Conservation (phyloP, 64 coral and sea anemone genomes). For the Acropora yongei region DNA sequence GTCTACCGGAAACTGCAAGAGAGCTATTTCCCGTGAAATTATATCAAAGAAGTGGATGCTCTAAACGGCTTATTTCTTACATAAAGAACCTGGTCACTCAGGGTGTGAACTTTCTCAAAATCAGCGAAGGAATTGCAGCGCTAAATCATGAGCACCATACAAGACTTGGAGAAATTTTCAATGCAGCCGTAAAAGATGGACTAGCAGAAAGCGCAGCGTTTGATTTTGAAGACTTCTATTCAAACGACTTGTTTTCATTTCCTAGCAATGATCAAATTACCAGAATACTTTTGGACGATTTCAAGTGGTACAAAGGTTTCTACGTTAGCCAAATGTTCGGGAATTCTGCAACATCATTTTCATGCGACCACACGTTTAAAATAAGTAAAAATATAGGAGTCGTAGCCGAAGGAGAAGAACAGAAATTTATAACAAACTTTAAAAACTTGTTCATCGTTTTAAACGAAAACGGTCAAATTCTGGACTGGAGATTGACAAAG, state of each 20-base stretch:
- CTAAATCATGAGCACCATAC: neutral
- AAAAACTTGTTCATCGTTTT: too few relatives aligned
- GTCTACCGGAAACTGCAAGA: neutral
- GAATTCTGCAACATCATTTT: neutral
- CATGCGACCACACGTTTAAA: conserved; percentile 53
- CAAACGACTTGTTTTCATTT: conserved; percentile 24
- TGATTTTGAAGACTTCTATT: conserved; percentile 22
- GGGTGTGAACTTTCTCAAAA: conserved; percentile 70
- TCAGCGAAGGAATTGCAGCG: conserved; percentile 46
- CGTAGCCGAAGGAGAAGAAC: neutral
- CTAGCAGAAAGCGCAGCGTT: neutral
- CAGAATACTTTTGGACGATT: conserved; percentile 47
- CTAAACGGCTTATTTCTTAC: conserved; percentile 39
- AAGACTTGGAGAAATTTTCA: neutral
- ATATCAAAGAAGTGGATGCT: conserved; percentile 25
- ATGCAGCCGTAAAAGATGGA: neutral
- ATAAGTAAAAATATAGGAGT: conserved; percentile 24
- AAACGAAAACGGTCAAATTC: too few relatives aligned
- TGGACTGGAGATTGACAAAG: too few relatives aligned
- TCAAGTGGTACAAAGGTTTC: too few relatives aligned
- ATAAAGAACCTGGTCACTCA: conserved; percentile 43
- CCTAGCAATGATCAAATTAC: conserved; percentile 67
- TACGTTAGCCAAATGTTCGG: conserved; percentile 20
- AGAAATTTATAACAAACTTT: too few relatives aligned
- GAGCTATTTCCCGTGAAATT: conserved; percentile 47